Percentiles rank a stretch among this genome's conserved stretches.
These are phyloP conservation scores for Strongylocentrotus purpuratus DNA, from an alignment of 35 echinoderm and acorn worm species.

Conservation along the genomic window DNA sequence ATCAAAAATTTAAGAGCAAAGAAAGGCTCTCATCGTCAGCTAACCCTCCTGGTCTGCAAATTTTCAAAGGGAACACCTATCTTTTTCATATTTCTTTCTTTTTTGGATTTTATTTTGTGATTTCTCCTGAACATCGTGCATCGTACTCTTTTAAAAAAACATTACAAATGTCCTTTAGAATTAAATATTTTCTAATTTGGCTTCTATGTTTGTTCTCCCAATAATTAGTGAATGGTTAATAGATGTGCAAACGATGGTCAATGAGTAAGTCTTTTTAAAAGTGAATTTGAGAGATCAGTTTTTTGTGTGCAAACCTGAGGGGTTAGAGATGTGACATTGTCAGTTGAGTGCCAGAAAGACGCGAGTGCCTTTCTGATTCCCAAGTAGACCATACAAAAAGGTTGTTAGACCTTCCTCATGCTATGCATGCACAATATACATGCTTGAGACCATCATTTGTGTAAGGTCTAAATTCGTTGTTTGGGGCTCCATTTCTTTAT, in stretches of 20 bases:
- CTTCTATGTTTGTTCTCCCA: neutral
- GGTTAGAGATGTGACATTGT: neutral
- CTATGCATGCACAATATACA: neutral
- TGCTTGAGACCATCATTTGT: neutral
- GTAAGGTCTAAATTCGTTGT: neutral
- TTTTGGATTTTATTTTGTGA: neutral
- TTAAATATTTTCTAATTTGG: neutral
- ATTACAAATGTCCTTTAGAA: too few relatives aligned
- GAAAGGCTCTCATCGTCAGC: neutral
- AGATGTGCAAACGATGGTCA: neutral
- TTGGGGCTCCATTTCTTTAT: neutral
- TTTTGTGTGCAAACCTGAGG: neutral
- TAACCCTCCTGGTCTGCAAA: slow-evolving; percentile 8
- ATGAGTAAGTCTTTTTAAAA: neutral
- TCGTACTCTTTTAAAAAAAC: neutral
- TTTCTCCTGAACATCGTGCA: neutral
- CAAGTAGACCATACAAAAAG: neutral
- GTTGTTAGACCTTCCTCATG: neutral
- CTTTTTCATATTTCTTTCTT: neutral
- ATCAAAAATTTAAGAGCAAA: neutral
- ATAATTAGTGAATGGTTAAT: neutral
- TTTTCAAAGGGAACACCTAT: neutral
- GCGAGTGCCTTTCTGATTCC: neutral
- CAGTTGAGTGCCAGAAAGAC: neutral
- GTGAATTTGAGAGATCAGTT: neutral